Evolutionary conservation across 2,113 vertebrate genomes (phyloP).

Genomic region (Poeciliopsis occidentalis): DNA sequence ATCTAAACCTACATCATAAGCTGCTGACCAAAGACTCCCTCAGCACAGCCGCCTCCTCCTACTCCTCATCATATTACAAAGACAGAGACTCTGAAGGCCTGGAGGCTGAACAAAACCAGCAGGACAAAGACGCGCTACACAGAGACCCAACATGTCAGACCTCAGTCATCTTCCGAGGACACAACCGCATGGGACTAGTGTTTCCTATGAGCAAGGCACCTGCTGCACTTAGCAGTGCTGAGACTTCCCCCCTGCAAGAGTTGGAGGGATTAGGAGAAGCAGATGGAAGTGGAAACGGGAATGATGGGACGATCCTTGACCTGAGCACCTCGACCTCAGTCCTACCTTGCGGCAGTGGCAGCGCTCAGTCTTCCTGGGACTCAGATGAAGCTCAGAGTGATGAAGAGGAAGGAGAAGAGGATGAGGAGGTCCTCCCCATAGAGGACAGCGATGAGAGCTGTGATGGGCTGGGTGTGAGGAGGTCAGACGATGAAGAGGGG

Average conservation of each 20-base stretch:
- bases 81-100: constrained; percentile 76
- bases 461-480: constrained; percentile 77
- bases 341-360: constrained; percentile 76
- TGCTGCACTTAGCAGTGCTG: constrained; percentile 70
- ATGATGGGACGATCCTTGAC: constrained; percentile 88
- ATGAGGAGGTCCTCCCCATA: constrained; percentile 55
- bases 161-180: constrained; percentile 91
- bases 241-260: constrained; percentile 58
- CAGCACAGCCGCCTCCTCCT: constrained; percentile 75
- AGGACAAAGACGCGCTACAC: constrained; percentile 75
- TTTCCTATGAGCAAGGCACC: constrained; percentile 87
- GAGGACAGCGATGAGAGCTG: constrained; percentile 90
- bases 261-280: constrained; percentile 48
- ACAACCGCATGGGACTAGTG: constrained; percentile 88
- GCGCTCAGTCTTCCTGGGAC: constrained; percentile 89
- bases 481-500: constrained; percentile 71
- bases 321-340: constrained; percentile 87
- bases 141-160: constrained; percentile 82
- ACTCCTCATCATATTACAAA: constrained; percentile 83
- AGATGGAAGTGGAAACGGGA: constrained; percentile 39
- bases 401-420: constrained; percentile 82
- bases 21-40: constrained; percentile 90
- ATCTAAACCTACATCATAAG: constrained; percentile 94
- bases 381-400: constrained; percentile 89
- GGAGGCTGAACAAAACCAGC: constrained; percentile 79